These are phyloP conservation scores for Chironomus tepperi DNA, from an alignment of 1,140 invertebrate genomes.

Conservation along the genomic window DNA sequence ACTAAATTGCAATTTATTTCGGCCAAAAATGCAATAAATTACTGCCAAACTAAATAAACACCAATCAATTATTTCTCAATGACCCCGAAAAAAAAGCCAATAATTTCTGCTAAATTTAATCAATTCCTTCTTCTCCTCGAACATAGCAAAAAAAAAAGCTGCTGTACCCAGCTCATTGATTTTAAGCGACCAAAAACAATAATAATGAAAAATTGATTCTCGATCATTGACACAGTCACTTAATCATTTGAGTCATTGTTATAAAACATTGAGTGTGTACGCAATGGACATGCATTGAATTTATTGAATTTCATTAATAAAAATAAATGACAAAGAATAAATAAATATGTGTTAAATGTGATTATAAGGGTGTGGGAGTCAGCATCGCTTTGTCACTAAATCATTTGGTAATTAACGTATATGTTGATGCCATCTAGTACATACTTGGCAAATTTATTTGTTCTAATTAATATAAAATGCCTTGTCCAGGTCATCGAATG, in stretches of 20 bases:
- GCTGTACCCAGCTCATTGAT: neutral
- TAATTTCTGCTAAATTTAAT: too few species aligned
- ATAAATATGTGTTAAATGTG: neutral
- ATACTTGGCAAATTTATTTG: neutral
- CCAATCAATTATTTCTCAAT: too few species aligned
- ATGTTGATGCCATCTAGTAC: neutral
- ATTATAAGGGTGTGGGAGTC: neutral
- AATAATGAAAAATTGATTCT: neutral
- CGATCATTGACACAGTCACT: conserved; percentile 6
- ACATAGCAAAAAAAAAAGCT: neutral
- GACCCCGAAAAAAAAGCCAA: too few species aligned
- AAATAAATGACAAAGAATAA: neutral
- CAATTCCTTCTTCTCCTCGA: too few species aligned
- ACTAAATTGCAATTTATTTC: too few species aligned
- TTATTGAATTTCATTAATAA: conserved; percentile 19
- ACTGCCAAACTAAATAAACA: too few species aligned
- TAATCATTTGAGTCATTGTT: neutral
- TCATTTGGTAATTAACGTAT: neutral
- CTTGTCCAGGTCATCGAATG: neutral
- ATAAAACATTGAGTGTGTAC: neutral
- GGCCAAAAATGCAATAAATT: too few species aligned
- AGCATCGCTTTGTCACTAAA: neutral
- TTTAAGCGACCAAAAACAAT: neutral
- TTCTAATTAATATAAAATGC: neutral
- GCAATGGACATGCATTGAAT: neutral